Evolutionary conservation across 1,140 invertebrate genomes (phyloP).

Genomic region (Homalodisca vitripennis): DNA sequence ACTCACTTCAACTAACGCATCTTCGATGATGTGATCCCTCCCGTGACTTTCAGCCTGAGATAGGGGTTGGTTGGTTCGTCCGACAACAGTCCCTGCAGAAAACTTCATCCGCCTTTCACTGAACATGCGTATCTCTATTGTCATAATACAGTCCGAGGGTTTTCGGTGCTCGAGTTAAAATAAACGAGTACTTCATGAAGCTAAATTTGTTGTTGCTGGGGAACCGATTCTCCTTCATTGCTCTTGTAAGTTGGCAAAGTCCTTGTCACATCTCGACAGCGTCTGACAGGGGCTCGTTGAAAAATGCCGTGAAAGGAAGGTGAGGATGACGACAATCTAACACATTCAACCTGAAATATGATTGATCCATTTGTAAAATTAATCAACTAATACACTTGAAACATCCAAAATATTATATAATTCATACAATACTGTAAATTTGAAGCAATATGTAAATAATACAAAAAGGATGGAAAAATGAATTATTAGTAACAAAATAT

Average conservation of each 20-base stretch:
- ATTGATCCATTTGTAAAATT: too few species aligned
- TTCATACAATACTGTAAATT: too few species aligned
- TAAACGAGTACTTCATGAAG: conserved; percentile 87
- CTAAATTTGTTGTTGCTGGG: conserved; percentile 70
- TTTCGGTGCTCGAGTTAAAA: conserved; percentile 90
- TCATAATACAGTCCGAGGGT: conserved; percentile 89
- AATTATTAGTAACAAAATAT: too few species aligned
- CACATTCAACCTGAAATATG: conserved; percentile 68
- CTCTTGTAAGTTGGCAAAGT: conserved; percentile 88
- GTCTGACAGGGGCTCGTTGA: conserved; percentile 91
- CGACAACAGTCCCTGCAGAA: conserved; percentile 76
- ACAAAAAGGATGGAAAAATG: too few species aligned
- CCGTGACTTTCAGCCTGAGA: conserved; percentile 75
- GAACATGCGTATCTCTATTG: conserved; percentile 92
- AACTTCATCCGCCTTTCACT: conserved; percentile 81
- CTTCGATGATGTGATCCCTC: conserved; percentile 86
- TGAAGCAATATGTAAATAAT: too few species aligned
- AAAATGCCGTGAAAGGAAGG: conserved; percentile 85
- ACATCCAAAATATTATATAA: too few species aligned
- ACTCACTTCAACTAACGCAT: conserved; percentile 82
- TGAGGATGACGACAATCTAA: conserved; percentile 80
- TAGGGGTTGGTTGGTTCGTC: conserved; percentile 82
- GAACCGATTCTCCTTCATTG: conserved; percentile 6
- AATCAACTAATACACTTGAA: too few species aligned
- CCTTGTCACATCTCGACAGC: conserved; percentile 89